Base-by-base conservation (phyloP, 2,113 vertebrate genomes). In the Aythya baeri region DNA sequence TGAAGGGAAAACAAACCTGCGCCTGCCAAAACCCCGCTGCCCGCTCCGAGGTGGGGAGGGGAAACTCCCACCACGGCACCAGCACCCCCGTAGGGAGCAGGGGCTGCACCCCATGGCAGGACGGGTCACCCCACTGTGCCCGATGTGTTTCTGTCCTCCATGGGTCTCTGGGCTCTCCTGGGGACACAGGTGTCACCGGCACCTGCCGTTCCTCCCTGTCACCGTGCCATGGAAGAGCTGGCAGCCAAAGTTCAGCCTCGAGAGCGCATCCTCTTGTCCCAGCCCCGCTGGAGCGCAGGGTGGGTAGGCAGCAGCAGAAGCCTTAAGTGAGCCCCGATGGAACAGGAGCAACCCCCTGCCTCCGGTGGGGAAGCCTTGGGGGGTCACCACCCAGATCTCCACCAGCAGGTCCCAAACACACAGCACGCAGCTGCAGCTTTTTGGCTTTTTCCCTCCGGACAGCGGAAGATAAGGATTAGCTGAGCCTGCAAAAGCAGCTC, bases 1-100 rank as follows among this genome's bases (percentile, higher is more conserved):
- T 29, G 82, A 55, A 91, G 16, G 14, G 67, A 93, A 97, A 88
- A 85, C 84, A 94, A 96, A 88, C 63, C 34, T 2, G 3, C 34
- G 29, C 41, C 70, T 73, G 74, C 82, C 92, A 85, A 17, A 5
- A 7, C 5, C 2, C 17, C 12, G 17, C 26, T 0, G 0, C 14
- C 26, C 0, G 0, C 3, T 0, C 25, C 14, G 26, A 29, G 52
- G 4, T 9, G 26, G 44, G 50, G 34, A 72, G 79, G 79, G 1
- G 65, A 46, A 44, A 32, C 31, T 15, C 21, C 9, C 38, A 29
- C 38, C 63, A 9, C 10, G 15, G 61, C 81, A 76, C 41, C 0
- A 0, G 32, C 77, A 41, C 38, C 62, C 38, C 17, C 17, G 11
- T 18, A 26, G 62, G 62, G 62, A 73, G 49, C 34, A 11, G 0